Evolutionary conservation across 2,888 invertebrate species (phyloP).

Genomic region (Syritta pipiens): DNA sequence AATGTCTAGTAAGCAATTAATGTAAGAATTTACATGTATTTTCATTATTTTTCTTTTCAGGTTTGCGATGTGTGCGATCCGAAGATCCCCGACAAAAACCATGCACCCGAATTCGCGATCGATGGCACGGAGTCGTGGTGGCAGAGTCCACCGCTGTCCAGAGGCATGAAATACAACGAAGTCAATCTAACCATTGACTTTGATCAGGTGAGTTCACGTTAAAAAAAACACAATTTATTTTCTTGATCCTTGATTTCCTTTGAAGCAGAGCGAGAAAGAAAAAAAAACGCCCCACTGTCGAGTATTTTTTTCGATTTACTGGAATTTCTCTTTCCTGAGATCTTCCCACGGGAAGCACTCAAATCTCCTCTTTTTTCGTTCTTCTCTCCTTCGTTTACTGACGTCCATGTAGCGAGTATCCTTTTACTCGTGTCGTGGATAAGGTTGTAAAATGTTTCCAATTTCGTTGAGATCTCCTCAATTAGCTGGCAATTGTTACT

Average conservation of each 20-base stretch:
- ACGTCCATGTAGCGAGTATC: not conserved
- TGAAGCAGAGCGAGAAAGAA: not conserved
- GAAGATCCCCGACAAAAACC: conserved; percentile 86
- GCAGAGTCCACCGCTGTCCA: conserved; percentile 98
- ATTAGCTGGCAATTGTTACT: conserved; percentile 39
- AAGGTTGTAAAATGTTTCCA: conserved; percentile 38
- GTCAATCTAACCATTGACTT: conserved; percentile 98
- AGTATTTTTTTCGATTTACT: conserved; percentile 24
- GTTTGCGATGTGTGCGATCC: conserved; percentile 96
- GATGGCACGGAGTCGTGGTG: conserved; percentile 99
- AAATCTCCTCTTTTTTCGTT: conserved; percentile 3
- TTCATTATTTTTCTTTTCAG: too few relatives aligned
- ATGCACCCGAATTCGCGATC: conserved; percentile 94
- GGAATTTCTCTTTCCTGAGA: conserved; percentile 10
- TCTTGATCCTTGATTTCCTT: not conserved
- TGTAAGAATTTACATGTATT: too few relatives aligned
- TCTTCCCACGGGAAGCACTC: conserved; percentile 27
- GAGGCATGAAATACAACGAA: conserved; percentile 97
- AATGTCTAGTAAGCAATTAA: too few relatives aligned
- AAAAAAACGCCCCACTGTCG: conserved; percentile 1
- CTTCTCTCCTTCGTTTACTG: not conserved
- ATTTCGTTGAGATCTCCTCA: conserved; percentile 41
- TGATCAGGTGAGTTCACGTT: conserved; percentile 88
- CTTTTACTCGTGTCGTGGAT: conserved; percentile 19
- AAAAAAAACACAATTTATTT: too few relatives aligned